Evolutionary conservation across 2,888 invertebrate species (phyloP).

Genomic region (Ochropacha duplaris): DNA sequence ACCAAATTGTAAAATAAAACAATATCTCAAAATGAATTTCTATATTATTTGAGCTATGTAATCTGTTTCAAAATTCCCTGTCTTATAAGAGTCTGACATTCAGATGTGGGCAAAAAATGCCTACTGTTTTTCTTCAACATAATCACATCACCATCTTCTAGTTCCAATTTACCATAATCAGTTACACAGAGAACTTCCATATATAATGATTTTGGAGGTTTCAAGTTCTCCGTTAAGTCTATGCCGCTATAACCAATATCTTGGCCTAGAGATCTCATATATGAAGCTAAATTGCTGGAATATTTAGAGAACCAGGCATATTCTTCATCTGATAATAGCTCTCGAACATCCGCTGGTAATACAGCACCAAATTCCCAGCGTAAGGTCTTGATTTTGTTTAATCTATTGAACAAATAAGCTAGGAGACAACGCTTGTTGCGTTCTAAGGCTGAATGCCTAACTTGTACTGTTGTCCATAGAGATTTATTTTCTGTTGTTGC

Average conservation of each 20-base stretch:
- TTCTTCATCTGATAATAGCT: constrained; percentile 91
- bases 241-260: constrained; percentile 86
- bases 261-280: constrained; percentile 95
- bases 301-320: constrained; percentile 95
- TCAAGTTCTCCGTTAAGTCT: constrained; percentile 93
- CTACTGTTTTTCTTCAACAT: constrained; percentile 94
- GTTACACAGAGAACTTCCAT: constrained; percentile 95
- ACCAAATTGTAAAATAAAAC: not conserved
- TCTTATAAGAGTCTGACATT: constrained; percentile 94
- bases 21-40: constrained; percentile 3
- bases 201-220: constrained; percentile 95
- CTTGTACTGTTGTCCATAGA: constrained; percentile 89
- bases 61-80: constrained; percentile 94
- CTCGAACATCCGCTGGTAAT: constrained; percentile 92
- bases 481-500: constrained; percentile 82
- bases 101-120: constrained; percentile 93
- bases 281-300: constrained; percentile 91
- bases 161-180: constrained; percentile 97
- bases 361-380: constrained; percentile 98
- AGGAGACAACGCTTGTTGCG: constrained; percentile 95
- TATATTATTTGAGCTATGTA: constrained; percentile 34
- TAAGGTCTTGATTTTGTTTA: constrained; percentile 91
- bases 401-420: constrained; percentile 91
- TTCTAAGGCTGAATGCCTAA: constrained; percentile 93
- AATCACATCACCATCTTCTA: constrained; percentile 96